These are phyloP conservation scores for Drosophila tani DNA, from an alignment of 1,140 invertebrate species.

Conservation along the genomic window DNA sequence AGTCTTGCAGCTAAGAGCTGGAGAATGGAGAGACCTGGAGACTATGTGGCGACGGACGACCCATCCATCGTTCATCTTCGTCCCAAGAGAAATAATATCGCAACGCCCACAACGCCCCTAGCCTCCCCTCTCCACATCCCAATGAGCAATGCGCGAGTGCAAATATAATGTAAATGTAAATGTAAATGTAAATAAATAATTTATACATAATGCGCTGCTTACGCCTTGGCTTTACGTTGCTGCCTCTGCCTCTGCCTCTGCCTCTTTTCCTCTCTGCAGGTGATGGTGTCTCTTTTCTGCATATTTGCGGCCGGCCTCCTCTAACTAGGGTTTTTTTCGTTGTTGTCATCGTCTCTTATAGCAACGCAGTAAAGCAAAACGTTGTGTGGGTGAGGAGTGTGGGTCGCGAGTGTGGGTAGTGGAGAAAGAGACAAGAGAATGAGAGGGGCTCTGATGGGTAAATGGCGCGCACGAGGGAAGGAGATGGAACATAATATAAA, in stretches of 20 bases:
- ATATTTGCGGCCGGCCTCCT: slow-evolving; percentile 22
- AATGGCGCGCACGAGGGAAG: slow-evolving; percentile 33
- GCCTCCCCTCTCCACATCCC: slow-evolving; percentile 6
- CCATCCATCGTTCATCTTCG: slow-evolving; percentile 25
- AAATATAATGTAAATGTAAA: slow-evolving; percentile 82
- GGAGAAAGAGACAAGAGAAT: slow-evolving; percentile 40
- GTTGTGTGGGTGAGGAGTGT: slow-evolving; percentile 59
- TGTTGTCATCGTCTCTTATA: slow-evolving; percentile 36
- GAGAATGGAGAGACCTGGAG: slow-evolving; percentile 27
- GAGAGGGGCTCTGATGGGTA: slow-evolving; percentile 19
- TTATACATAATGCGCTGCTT: slow-evolving; percentile 73
- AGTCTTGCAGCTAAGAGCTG: slow-evolving; percentile 5
- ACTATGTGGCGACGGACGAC: slow-evolving; percentile 44
- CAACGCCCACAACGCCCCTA: slow-evolving; percentile 23
- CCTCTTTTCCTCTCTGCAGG: slow-evolving; percentile 33
- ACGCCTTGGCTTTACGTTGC: slow-evolving; percentile 38
- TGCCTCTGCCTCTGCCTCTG: slow-evolving; percentile 17
- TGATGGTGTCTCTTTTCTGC: slow-evolving; percentile 41
- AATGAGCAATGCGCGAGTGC: slow-evolving; percentile 27
- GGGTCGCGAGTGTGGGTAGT: slow-evolving; percentile 19
- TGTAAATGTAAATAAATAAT: slow-evolving; percentile 83
- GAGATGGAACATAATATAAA: slow-evolving; percentile 56
- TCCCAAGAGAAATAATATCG: slow-evolving; percentile 2
- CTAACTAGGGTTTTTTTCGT: slow-evolving; percentile 19
- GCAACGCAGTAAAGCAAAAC: slow-evolving; percentile 50